Evolutionary conservation across 2,797 vertebrate species (phyloP), one percentile per base, ranked within the genome.

Genomic region (Phyllotis vaccarum): DNA sequence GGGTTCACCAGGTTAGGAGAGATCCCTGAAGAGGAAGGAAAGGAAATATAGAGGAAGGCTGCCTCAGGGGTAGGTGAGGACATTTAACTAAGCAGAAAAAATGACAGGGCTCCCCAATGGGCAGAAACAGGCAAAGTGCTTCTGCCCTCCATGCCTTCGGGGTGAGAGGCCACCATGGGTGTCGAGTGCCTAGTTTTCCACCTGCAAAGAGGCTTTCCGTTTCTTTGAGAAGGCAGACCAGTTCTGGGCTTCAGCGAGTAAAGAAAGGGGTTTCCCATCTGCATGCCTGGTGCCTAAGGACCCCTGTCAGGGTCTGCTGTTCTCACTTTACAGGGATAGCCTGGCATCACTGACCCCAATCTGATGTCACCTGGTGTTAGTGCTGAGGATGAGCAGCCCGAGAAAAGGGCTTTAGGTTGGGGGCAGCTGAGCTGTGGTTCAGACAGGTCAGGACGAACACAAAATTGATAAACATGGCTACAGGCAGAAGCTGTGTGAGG

Each of bases 181-280:
- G 74, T 90, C 62, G 8, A 54, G 37, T 92, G 74, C 34, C 58
- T 95, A 89, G 78, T 86, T 95, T 92, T 64, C 74, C 95, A 74
- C 89, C 70, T 97, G 29, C 24, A 79, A 54, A 94, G 78, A 90
- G 70, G 34, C 60, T 90, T 90, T 93, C 88, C 58, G 90, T 74
- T 95, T 96, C 83, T 89, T 21, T 62, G 66, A 52, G 46, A 90
- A 91, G 78, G 68, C n/a, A 70, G 82, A 74, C 34, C 6, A 13
- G 52, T 8, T 68, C 62, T 74, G 49, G 12, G 46, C 46, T 16
- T 64, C 62, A 34, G 86, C 34, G 46, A 64, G 5, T 17, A 9
- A 37, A 8, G 19, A 22, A 46, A 43, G 22, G 37, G 43, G 29
- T 24, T 21, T 29, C 34, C 87, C 52, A 64, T 6, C 79, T 75